Base-by-base conservation (phyloP, 2,797 vertebrate genomes). In the Sylvilagus floridanus region DNA sequence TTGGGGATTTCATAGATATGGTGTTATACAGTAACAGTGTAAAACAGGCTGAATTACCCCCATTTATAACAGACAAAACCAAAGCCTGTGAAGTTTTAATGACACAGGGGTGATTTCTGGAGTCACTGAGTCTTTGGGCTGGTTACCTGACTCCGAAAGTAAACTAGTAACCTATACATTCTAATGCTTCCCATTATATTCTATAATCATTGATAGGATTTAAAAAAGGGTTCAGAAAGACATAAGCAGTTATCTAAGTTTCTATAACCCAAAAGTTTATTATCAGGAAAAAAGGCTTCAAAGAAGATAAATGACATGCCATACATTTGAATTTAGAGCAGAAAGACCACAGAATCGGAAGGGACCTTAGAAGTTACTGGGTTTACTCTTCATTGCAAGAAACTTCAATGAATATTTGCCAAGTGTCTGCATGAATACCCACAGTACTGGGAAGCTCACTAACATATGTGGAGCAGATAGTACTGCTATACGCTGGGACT, bases 161-260 rank as follows among this genome's bases (percentile, higher is more conserved):
- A n/a, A 65, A 79, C 30, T 78, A 60, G 50, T 92, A 92, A 62
- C 32, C 5, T 57, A 17, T 50, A 14, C 24, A 24, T 9, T 88
- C 35, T n/a, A n/a, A 24, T 60, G 5, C 62, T 72, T 88, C 35
- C 87, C 26, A 8, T 66, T 82, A 79, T 42, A 65, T 35, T 91
- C 47, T 66, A 42, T 0, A 75, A 1, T 84, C 69, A 79, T 24
- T 32, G 60, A 13, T 28, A 91, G 37, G 54, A 69, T 8, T 68
- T 90, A 24, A 90, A 57, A 81, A 52, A 65, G 42, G 28, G 2
- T 71, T 77, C 77, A 52, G 68, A 92, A 81, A 95, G 50, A 87
- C 54, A 68, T 68, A n/a, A 54, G 28, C 30, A 13, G 12, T 63
- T 47, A 84, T 78, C 4, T 6, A 78, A 91, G 71, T 94, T 65